Evolutionary conservation across 37 sponge, comb jelly and placozoan species (phyloP), one percentile per base, ranked within the genome.

Genomic region (Bolinopsis microptera): DNA sequence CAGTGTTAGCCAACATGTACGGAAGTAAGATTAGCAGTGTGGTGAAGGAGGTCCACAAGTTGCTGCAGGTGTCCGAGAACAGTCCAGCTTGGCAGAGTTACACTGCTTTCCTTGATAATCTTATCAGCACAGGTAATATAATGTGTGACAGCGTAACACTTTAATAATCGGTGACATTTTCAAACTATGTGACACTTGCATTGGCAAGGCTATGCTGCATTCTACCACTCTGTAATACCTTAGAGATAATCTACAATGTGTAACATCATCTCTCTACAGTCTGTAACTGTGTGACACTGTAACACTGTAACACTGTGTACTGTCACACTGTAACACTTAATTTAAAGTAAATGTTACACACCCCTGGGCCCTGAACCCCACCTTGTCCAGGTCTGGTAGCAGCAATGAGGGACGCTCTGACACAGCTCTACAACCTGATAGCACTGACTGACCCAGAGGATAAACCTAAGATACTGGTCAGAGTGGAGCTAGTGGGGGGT

Each of bases 11-110:
- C 18, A 86, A 86, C 61, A 3, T 86, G 41, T 86, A 86, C 61
- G 90, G 90, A 2, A 86, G 25, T 2, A 86, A 86, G 90, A 86
- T 86, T 9, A 41, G 90, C 41, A 41, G 30, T 23, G 26, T 86
- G 61, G 90, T 86, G 90, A 86, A 41, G 90, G 61, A 86, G 61
- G 90, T 86, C 2, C 90, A 86, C 61, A 86, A 86, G 48, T 30
- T 86, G 61, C 30, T 86, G 61, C 61, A 97, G 25, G 94, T 94
- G 0, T 93, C 95, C 33, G 94, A 93, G 68, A 95, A 95, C 69
- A 94, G 94, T 31, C 97, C 95, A 16, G 94, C 95, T 0, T 97
- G 97, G 97, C 22, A 27, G 26, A 67, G 83, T 36, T 97, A 93
- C 90, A 93, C 95, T 30, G 23, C 75, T 38, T 69, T 94, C 32